Evolutionary conservation across 1,140 invertebrate genomes (phyloP), one percentile per base, ranked within the genome.

Genomic region (Drosophila nikananu): DNA sequence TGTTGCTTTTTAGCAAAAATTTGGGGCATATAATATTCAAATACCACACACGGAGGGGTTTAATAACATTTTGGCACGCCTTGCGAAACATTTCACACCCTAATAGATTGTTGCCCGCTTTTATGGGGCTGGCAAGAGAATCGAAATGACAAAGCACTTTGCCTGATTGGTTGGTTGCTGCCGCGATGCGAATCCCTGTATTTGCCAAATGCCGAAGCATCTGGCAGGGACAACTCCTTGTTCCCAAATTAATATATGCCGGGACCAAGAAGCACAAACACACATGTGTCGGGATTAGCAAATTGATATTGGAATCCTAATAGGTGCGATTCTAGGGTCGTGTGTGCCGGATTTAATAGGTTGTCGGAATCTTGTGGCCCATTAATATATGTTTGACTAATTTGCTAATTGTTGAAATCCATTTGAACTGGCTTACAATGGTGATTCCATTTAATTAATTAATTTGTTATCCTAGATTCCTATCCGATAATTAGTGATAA

Each of bases 1-100:
- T 75, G 58, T 78, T 72, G 52, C 48, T 27, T 37, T 35, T 41
- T 44, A 49, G 58, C 27, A 27, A 27, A 27, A 57, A 62, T 73
- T 51, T 59, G 51, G 32, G 52, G 19, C 41, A 87, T 86, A 52
- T 77, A 83, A 80, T 83, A 89, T 83, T 68, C 48, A 83, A 77
- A 82, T 55, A 64, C 32, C 57, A 62, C 52, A 63, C 76, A 51
- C 41, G 37, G 25, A 58, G 41, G 27, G 55, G 71, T 49, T 80
- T 89, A 83, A 86, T 86, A 76, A 67, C 49, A 74, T 74, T 77
- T 86, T 73, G 72, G 61, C 81, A 84, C 78, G 64, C 49, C 58
- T 39, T 49, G 52, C 63, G 12, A n/a, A 60, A 59, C 52, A 59
- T 59, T 72, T 72, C 35, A 59, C 68, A 60, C 70, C 41, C 67